Conservation (phyloP, 2,797 vertebrate species). For the Carapus acus region DNA sequence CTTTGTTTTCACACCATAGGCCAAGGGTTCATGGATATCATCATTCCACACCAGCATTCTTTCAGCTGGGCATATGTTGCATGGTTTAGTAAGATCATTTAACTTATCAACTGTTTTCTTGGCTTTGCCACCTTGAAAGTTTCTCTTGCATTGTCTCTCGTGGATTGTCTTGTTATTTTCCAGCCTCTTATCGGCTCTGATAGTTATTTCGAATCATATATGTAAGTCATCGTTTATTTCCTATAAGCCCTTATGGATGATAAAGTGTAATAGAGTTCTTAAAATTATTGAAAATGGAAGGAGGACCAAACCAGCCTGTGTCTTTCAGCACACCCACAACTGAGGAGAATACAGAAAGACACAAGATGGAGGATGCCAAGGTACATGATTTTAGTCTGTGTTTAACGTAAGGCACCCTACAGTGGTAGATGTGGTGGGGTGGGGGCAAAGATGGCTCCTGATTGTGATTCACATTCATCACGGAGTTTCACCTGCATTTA, state of each 20-base stretch:
- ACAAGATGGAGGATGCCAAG: constrained; percentile 67
- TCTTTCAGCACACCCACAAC: constrained; percentile 70
- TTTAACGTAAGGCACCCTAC: constrained; percentile 58
- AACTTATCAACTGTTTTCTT: constrained; percentile 35
- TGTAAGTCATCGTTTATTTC: constrained; percentile 35
- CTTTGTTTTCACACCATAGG: constrained; percentile 39
- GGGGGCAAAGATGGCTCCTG: constrained; percentile 52
- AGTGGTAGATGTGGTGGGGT: too few species aligned
- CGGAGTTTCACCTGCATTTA: constrained; percentile 43
- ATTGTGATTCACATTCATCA: constrained; percentile 63
- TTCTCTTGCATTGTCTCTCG: too few species aligned
- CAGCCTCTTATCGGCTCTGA: constrained; percentile 28
- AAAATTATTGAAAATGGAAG: constrained; percentile 61
- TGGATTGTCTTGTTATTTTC: constrained; percentile 41
- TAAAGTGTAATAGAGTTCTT: constrained; percentile 60
- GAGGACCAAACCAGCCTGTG: constrained; percentile 68
- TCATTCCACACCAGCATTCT: constrained; percentile 17
- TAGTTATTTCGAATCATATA: constrained; percentile 39
- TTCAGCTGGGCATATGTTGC: constrained; percentile 19
- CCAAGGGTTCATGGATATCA: constrained; percentile 31
- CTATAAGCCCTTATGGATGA: constrained; percentile 53
- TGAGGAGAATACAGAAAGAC: constrained; percentile 66
- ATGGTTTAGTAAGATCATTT: too few species aligned
- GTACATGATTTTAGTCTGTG: constrained; percentile 65
- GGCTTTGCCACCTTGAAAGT: constrained; percentile 52